Evolutionary conservation across 2,888 invertebrate genomes (phyloP).

Genomic region (Muscina levida): DNA sequence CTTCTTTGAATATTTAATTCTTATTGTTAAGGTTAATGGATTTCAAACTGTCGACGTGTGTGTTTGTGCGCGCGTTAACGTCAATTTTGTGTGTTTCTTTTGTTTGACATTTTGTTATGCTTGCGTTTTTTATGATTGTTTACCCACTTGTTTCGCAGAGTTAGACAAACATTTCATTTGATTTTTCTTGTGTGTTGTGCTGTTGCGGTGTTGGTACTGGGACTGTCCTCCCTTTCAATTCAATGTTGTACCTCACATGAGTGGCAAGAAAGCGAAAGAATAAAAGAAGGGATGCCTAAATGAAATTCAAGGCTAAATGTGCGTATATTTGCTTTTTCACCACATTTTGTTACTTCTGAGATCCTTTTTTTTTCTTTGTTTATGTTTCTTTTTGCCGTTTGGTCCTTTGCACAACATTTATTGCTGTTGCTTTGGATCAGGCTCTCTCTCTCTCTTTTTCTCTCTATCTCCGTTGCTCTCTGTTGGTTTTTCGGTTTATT

Average conservation of each 20-base stretch:
- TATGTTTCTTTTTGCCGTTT: not conserved
- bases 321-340: constrained; percentile 27
- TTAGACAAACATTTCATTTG: constrained; percentile 38
- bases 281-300: not conserved
- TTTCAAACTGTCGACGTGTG: not conserved
- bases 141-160: constrained; percentile 28
- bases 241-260: not conserved
- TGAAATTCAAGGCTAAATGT: constrained; percentile 51
- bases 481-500: not conserved
- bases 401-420: not conserved
- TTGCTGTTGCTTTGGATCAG: not conserved
- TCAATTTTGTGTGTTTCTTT: constrained; percentile 31
- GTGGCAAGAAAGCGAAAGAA: not conserved
- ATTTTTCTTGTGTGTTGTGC: constrained; percentile 18
- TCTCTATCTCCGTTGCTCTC: not conserved
- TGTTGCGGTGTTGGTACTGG: not conserved
- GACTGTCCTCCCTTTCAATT: not conserved
- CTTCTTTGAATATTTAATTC: too few relatives aligned
- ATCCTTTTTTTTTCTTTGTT: not conserved
- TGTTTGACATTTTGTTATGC: constrained; percentile 19
- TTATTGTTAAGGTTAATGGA: too few relatives aligned
- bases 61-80: not conserved
- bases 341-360: constrained; percentile 2
- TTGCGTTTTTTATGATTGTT: constrained; percentile 31
- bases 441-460: not conserved